Evolutionary conservation across 2,888 invertebrate genomes (phyloP), one percentile per base, ranked within the genome.

Genomic region (Zygaena filipendulae): DNA sequence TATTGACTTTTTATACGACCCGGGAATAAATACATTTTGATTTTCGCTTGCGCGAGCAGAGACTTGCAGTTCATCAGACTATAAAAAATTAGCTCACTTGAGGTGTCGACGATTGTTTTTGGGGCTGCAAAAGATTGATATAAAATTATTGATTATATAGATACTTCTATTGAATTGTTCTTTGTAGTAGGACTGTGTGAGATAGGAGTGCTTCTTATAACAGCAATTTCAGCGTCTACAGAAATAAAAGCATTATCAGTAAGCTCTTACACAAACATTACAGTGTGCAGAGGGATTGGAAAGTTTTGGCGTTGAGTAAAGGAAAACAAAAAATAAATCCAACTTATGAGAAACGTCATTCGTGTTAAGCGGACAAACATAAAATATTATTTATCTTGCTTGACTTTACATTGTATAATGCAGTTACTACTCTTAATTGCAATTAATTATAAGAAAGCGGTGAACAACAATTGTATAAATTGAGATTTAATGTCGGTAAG

Each of bases 11-110:
- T 77, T 79, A 74, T 75, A 63, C 72, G 58, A 59, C 57, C 50
- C 54, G 51, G 52, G 77, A 75, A 79, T 79, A 79, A 77, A 79
- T 79, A 75, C 79, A 79, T 79, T 79, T 72, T 75, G 77, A 79
- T 79, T 77, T 69, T 62, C 59, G 64, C 67, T 51, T 51, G 58
- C 58, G 52, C 55, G 56, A 52, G 54, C 68, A 55, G 47, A 58
- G 59, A 60, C 60, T 67, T 68, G 59, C 61, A 52, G 52, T 55
- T 62, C 59, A 56, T 63, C 66, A 67, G 71, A 64, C 64, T 40
- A 49, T 38, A 33, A 52, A 45, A 60, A 74, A 75, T 77, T 72
- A 77, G 62, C 58, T 52, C 62, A 59, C 55, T 59, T 42, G 61
- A 64, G 53, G 62, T 67, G 59, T 59, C 57, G n/a, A n/a, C n/a